Evolutionary conservation across 2,888 invertebrate genomes (phyloP).

Genomic region (Stenurella melanura): DNA sequence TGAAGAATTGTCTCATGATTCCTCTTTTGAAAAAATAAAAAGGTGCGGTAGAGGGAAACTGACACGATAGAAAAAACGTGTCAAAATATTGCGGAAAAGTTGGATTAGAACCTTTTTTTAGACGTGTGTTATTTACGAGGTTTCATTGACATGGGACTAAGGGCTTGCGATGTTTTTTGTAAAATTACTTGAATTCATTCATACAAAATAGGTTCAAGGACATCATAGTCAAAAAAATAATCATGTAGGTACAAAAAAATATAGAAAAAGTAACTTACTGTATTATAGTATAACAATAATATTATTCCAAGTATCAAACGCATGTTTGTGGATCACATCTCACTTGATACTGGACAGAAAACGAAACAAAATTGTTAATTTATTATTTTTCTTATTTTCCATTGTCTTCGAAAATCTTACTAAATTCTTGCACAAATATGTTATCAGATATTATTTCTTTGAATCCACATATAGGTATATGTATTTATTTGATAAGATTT

Average conservation of each 20-base stretch:
- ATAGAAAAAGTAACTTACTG: slow-evolving; percentile 16
- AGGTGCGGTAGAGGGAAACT: too few species aligned
- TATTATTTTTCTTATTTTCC: slow-evolving; percentile 27
- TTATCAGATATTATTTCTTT: slow-evolving; percentile 30
- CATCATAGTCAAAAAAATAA: not conserved
- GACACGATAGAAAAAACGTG: too few species aligned
- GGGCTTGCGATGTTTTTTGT: too few species aligned
- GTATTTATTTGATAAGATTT: slow-evolving; percentile 33
- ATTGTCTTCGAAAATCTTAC: slow-evolving; percentile 29
- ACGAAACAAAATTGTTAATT: slow-evolving; percentile 23
- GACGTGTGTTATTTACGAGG: too few species aligned
- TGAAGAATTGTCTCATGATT: too few species aligned
- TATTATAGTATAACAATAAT: slow-evolving; percentile 6
- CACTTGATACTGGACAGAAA: slow-evolving; percentile 31
- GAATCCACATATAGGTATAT: slow-evolving; percentile 22
- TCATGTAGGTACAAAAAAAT: not conserved
- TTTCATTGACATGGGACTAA: too few species aligned
- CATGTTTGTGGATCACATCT: slow-evolving; percentile 34
- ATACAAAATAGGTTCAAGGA: too few species aligned
- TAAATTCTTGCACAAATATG: slow-evolving; percentile 37
- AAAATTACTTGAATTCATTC: too few species aligned
- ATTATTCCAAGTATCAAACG: slow-evolving; percentile 37
- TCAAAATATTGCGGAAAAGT: too few species aligned
- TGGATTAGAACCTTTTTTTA: too few species aligned
- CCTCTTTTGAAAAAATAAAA: too few species aligned